Percentiles rank a stretch among this genome's conserved stretches.
These are phyloP conservation scores for Xenotilapia caudafasciata DNA, from an alignment of 2,113 vertebrate genomes.

Conservation along the genomic window DNA sequence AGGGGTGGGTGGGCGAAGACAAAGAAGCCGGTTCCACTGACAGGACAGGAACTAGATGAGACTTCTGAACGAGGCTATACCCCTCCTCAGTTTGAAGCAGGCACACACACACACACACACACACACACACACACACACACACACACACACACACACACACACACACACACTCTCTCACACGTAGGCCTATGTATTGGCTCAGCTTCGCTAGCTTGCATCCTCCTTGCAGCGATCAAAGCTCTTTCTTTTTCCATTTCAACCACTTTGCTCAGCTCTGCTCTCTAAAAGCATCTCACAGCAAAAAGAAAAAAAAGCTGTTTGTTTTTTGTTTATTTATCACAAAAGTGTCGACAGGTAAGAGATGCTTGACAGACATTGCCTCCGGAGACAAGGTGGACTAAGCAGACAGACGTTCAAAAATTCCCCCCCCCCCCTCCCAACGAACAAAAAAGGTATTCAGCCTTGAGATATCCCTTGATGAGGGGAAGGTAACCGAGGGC, in stretches of 20 bases:
- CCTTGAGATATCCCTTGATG: slow-evolving; percentile 23
- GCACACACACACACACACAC: background rate
- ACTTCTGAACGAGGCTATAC: slow-evolving; percentile 30
- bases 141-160: background rate
- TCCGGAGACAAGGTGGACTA: background rate
- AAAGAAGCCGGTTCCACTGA: slow-evolving; percentile 36
- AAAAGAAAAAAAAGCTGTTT: background rate
- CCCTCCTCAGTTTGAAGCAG: background rate
- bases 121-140: background rate
- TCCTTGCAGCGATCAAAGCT: slow-evolving; percentile 3
- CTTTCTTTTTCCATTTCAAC: background rate
- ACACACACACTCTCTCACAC: background rate
- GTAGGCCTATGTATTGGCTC: background rate
- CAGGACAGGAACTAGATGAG: slow-evolving; percentile 48
- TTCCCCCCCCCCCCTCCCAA: accelerated
- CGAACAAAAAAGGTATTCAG: background rate
- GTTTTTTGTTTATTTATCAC: slow-evolving; percentile 34
- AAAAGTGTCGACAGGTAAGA: background rate
- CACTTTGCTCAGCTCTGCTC: background rate
- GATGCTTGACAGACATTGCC: slow-evolving; percentile 15
- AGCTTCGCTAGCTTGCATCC: background rate
- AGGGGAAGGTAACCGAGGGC: slow-evolving; percentile 29
- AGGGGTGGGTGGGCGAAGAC: slow-evolving; percentile 1
- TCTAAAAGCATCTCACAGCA: background rate
- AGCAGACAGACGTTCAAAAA: background rate